Evolutionary conservation across 92 coral and sea anemone species (phyloP), one percentile per base, ranked within the genome.

Genomic region (Actinostola sp.): DNA sequence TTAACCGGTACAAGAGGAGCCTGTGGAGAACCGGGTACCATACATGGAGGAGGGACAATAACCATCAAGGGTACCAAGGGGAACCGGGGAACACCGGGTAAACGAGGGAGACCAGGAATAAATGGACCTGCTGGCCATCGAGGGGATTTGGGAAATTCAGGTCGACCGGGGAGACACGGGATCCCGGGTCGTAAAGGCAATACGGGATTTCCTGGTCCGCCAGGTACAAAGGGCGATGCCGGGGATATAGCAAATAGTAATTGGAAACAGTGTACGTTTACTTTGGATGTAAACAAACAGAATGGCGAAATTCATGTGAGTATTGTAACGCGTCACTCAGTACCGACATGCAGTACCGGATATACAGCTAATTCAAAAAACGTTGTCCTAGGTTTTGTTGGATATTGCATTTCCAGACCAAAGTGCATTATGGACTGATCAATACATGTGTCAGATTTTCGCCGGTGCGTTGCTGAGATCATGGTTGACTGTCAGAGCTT

Each of bases 211-310:
- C 58, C 39, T 2, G 83, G 83, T 1, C n/a, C 26, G 13, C 35
- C 54, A 23, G 83, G 83, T 9, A 56, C 43, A 11, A 19, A 16
- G 13, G 83, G 83, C 31, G 85, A 82, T 12, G 54, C 88, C 27
- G 88, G 81, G 30, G 65, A 55, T 11, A 70, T 68, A 19, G 39
- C 50, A 26, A 65, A 31, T 35, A 32, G 75, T 56, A 84, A 89
- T 49, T 89, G 93, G 93, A 89, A 89, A 48, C 93, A 89, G 70
- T 89, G 93, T 13, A 53, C 82, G 48, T 89, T 89, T 36, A 38
- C 20, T 38, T 73, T 83, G 38, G 82, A 89, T 53, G 72, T 89
- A 25, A 89, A 89, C 68, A 81, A 70, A 20, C 74, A 78, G 41
- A 48, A 23, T 3, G 93, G 93, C 23, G 81, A 43, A 13, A 21